phyloP scores from a whole-genome alignment of 2,113 vertebrate genomes.

The Eulemur rufifrons region DNA sequence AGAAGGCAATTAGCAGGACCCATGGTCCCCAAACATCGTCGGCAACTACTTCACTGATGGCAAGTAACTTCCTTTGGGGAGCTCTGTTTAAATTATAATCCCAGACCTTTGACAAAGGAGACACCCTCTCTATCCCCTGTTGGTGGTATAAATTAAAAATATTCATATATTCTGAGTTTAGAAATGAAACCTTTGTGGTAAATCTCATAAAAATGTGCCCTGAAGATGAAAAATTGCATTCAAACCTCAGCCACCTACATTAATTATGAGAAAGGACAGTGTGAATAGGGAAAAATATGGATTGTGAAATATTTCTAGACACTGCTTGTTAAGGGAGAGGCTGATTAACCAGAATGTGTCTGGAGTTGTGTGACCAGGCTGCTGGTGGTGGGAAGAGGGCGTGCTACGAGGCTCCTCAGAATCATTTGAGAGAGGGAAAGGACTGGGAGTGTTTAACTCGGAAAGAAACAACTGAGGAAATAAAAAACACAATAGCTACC shows the following conservation, averaged over 20 bases:
- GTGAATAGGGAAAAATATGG: neutral
- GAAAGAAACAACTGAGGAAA: neutral
- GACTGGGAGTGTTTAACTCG: neutral
- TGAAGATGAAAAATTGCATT: constrained; percentile 40
- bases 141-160: constrained; percentile 39
- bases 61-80: neutral
- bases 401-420: neutral
- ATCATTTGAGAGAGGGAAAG: neutral
- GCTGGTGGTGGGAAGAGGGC: neutral
- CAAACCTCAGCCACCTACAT: constrained; percentile 20
- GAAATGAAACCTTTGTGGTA: constrained; percentile 44
- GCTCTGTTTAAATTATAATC: neutral
- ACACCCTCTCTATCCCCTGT: neutral
- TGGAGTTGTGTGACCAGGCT: neutral
- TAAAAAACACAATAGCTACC: neutral
- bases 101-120: neutral
- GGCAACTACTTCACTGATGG: neutral
- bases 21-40: neutral
- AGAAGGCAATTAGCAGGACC: neutral
- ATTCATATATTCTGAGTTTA: constrained; percentile 6
- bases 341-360: neutral
- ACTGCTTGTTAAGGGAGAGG: neutral
- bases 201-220: constrained; percentile 46
- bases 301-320: neutral
- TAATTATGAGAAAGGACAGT: constrained; percentile 48